phyloP scores from a whole-genome alignment of 2,888 invertebrate genomes.

The Druceiella hillmani region DNA sequence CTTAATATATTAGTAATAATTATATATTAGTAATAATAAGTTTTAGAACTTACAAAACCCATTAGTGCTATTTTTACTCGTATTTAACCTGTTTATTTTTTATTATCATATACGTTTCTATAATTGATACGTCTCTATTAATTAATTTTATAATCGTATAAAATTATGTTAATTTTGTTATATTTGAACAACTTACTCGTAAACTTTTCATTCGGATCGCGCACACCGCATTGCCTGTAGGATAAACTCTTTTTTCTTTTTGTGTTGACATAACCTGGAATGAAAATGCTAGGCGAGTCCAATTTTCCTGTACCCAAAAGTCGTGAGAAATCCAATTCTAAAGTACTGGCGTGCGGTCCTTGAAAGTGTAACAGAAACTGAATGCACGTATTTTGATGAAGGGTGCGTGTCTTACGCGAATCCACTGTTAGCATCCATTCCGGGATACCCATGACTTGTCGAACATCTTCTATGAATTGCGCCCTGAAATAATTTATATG shows the following conservation, averaged over 20 bases:
- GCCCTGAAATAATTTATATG: too few species aligned
- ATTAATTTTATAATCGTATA: too few species aligned
- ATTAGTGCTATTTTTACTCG: too few species aligned
- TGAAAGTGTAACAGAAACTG: slow-evolving; percentile 83
- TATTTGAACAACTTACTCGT: slow-evolving; percentile 42
- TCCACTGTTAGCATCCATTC: slow-evolving; percentile 88
- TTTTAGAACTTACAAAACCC: too few species aligned
- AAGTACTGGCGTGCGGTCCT: slow-evolving; percentile 70
- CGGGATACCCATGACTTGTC: slow-evolving; percentile 78
- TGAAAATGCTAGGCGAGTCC: slow-evolving; percentile 67
- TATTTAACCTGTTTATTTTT: too few species aligned
- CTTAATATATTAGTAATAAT: too few species aligned
- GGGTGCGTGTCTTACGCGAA: slow-evolving; percentile 67
- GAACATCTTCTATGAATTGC: slow-evolving; percentile 76
- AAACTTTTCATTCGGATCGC: slow-evolving; percentile 70
- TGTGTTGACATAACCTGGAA: slow-evolving; percentile 68
- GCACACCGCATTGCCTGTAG: slow-evolving; percentile 70
- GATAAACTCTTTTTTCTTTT: slow-evolving; percentile 68
- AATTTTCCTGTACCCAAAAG: slow-evolving; percentile 69
- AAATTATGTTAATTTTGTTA: too few species aligned
- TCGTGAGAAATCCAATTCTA: slow-evolving; percentile 75
- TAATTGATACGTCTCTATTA: too few species aligned
- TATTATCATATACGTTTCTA: too few species aligned
- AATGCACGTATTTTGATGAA: slow-evolving; percentile 75
- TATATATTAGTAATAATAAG: too few species aligned